Conservation (phyloP, 2,888 invertebrate species). For the Spilosoma lubricipeda region DNA sequence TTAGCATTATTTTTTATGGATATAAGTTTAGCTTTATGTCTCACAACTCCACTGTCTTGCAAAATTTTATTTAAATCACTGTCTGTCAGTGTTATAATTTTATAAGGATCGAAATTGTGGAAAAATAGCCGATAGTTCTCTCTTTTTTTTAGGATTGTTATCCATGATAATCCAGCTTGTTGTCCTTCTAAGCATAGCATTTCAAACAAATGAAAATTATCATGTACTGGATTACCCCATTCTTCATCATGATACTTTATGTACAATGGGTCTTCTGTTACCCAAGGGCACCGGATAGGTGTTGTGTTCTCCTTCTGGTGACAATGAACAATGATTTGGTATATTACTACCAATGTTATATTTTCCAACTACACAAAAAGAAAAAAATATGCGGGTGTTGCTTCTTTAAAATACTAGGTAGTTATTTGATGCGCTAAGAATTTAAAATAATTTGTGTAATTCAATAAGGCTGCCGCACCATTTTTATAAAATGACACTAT, state of each 20-base stretch:
- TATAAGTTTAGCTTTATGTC: constrained; percentile 74
- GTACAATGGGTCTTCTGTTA: constrained; percentile 71
- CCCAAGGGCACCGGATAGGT: constrained; percentile 68
- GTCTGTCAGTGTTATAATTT: constrained; percentile 59
- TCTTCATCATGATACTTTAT: constrained; percentile 77
- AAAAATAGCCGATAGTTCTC: constrained; percentile 67
- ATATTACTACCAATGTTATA: not conserved
- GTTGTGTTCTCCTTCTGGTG: constrained; percentile 27
- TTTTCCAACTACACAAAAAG: no score
- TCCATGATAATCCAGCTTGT: constrained; percentile 80
- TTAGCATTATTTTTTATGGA: constrained; percentile 75
- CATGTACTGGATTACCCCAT: constrained; percentile 74
- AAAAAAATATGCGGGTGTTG: no score
- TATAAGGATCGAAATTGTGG: constrained; percentile 67
- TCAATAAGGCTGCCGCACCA: no score
- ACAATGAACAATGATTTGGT: not conserved
- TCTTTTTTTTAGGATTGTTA: constrained; percentile 77
- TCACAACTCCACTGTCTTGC: constrained; percentile 62
- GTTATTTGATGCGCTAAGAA: no score
- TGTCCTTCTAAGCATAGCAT: constrained; percentile 81
- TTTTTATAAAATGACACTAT: no score
- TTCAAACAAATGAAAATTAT: constrained; percentile 70
- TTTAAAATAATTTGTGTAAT: no score
- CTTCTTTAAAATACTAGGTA: no score
- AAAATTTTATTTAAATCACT: constrained; percentile 57